phyloP scores from a whole-genome alignment of 2,113 vertebrate genomes.

The Catagonus wagneri region DNA sequence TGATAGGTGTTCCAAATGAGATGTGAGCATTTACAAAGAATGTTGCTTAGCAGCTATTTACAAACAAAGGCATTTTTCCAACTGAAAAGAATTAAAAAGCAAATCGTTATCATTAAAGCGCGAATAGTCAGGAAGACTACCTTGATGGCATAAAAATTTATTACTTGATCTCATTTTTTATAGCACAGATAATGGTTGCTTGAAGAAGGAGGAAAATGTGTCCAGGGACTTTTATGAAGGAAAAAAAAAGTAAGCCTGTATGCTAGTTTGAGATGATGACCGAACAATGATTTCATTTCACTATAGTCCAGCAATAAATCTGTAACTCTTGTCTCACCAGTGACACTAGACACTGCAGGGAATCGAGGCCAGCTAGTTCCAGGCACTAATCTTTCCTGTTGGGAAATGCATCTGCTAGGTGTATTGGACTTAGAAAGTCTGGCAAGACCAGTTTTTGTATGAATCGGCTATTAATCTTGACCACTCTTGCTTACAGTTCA shows the following conservation, averaged over 20 bases:
- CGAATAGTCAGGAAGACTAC: conserved; percentile 46
- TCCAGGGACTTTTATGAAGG: conserved; percentile 60
- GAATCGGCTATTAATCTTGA: conserved; percentile 37
- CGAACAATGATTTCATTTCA: conserved; percentile 67
- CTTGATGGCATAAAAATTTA: conserved; percentile 57
- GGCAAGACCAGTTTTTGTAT: conserved; percentile 18
- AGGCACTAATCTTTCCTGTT: conserved; percentile 35
- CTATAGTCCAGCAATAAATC: conserved; percentile 60
- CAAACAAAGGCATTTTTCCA: conserved; percentile 80
- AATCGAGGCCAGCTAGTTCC: conserved; percentile 33
- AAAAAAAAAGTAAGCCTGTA: background rate
- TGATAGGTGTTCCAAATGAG: conserved; percentile 74
- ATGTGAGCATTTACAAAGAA: conserved; percentile 66
- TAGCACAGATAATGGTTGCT: conserved; percentile 53
- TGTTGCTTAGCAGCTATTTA: conserved; percentile 81
- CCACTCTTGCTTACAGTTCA: background rate
- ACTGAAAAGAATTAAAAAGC: conserved; percentile 59
- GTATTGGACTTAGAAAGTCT: background rate
- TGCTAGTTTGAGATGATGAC: conserved; percentile 66
- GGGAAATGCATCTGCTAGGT: conserved; percentile 49
- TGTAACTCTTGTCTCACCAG: conserved; percentile 41
- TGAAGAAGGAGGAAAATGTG: conserved; percentile 58
- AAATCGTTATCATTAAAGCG: conserved; percentile 65
- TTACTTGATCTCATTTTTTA: conserved; percentile 61
- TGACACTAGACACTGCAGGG: conserved; percentile 3